These are phyloP conservation scores for Caenorhabditis sinica DNA, from an alignment of 2,888 invertebrate genomes.

Conservation along the genomic window DNA sequence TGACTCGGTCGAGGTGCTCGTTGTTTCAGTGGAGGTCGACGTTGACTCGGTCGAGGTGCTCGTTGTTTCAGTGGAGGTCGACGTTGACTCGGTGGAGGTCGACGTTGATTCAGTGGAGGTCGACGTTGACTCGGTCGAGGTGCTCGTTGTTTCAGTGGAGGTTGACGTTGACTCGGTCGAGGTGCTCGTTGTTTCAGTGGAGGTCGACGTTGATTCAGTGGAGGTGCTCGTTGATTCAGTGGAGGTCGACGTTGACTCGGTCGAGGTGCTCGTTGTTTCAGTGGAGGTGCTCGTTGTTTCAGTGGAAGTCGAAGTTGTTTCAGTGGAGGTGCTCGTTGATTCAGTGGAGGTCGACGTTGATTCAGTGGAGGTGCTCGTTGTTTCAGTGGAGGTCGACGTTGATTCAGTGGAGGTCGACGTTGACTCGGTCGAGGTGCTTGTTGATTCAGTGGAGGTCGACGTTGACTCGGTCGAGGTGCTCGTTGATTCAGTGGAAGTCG, in stretches of 20 bases:
- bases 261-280: conserved; percentile 11
- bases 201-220: conserved; percentile 5
- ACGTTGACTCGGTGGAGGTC: conserved; percentile 33
- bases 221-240: conserved; percentile 13
- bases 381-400: conserved; percentile 18
- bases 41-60: conserved; percentile 36
- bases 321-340: conserved; percentile 33
- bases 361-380: conserved; percentile 19
- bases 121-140: conserved; percentile 36
- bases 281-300: conserved; percentile 20
- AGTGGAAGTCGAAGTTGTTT: conserved; percentile 26
- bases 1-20: conserved; percentile 47
- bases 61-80: conserved; percentile 35
- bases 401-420: conserved; percentile 21
- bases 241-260: conserved; percentile 21
- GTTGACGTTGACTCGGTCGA: conserved; percentile 4
- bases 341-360: conserved; percentile 16
- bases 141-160: conserved; percentile 12
- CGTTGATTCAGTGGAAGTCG: too few species aligned
- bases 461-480: not conserved
- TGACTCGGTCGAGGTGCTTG: not conserved
- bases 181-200: conserved; percentile 13
- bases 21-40: conserved; percentile 42
- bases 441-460: conserved; percentile 3
- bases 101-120: too few species aligned